Evolutionary conservation across 2,797 vertebrate genomes (phyloP).

Genomic region (Enteromius unitaeniatus): DNA sequence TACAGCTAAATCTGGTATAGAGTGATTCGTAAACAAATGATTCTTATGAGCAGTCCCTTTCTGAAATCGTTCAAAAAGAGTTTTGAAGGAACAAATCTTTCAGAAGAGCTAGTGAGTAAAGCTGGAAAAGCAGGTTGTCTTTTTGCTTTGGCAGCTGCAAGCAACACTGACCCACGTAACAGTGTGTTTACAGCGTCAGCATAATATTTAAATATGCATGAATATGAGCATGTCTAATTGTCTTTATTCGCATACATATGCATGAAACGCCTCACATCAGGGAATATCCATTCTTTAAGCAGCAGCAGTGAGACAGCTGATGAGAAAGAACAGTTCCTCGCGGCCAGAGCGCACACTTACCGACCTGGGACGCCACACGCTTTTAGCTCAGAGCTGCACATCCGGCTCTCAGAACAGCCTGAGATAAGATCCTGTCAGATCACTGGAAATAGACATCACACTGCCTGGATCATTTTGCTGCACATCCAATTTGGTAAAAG

Average conservation of each 20-base stretch:
- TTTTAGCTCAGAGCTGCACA: not conserved
- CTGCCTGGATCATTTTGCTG: not conserved
- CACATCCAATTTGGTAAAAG: conserved; percentile 23
- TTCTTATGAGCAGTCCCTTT: not conserved
- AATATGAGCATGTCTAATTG: not conserved
- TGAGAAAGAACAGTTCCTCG: not conserved
- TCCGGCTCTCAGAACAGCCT: not conserved
- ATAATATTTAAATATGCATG: conserved; percentile 11
- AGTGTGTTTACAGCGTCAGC: not conserved
- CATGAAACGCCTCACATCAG: not conserved
- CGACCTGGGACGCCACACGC: not conserved
- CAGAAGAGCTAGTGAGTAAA: not conserved
- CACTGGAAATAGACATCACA: conserved; percentile 1
- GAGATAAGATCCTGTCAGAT: conserved; percentile 10
- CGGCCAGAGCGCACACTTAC: not conserved
- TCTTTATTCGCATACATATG: not conserved
- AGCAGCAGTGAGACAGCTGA: not conserved
- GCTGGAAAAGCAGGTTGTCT: not conserved
- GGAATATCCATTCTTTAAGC: not conserved
- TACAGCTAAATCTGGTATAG: not conserved
- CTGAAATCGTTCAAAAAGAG: not conserved
- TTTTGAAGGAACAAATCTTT: not conserved
- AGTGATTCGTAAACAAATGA: not conserved
- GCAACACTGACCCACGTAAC: not conserved
- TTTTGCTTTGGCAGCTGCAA: not conserved